A percentile compares a stretch with the other conserved stretches of the same genome.
Conservation (phyloP, 2,113 vertebrate genomes). For the Pseudolaguvia tuberculata region DNA sequence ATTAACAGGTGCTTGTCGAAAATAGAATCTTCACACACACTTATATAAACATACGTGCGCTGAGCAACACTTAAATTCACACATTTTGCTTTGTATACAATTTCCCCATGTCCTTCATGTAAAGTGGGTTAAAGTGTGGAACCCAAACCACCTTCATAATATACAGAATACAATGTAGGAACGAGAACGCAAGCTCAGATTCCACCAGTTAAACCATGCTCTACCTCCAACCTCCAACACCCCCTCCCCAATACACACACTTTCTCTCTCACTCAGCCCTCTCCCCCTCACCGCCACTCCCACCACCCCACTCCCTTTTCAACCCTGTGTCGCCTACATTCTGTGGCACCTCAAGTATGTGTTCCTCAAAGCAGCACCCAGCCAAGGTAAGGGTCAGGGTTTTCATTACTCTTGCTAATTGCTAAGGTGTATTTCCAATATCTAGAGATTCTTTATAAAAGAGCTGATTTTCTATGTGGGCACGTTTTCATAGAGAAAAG, state of each 20-base stretch:
- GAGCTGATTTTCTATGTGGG: not conserved
- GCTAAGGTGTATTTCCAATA: not conserved
- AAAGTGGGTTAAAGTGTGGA: not conserved
- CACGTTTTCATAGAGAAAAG: not conserved
- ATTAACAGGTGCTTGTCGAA: conserved; percentile 74
- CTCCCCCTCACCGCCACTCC: conserved; percentile 29
- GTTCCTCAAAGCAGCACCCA: conserved; percentile 62
- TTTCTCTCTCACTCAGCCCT: conserved; percentile 41
- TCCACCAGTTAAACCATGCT: conserved; percentile 35
- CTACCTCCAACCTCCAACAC: not conserved
- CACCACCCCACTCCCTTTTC: not conserved
- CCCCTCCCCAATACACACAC: not conserved
- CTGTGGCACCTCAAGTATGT: conserved; percentile 62
- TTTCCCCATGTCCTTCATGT: not conserved
- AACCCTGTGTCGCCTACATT: conserved; percentile 46
- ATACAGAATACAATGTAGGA: not conserved
- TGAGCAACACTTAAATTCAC: not conserved
- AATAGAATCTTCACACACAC: conserved; percentile 61
- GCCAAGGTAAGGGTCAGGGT: conserved; percentile 69
- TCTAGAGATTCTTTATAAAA: not conserved
- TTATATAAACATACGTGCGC: conserved; percentile 12
- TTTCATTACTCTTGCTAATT: conserved; percentile 27
- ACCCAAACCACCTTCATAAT: not conserved
- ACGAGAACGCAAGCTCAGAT: not conserved
- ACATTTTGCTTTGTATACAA: not conserved